A percentile compares a stretch with the other conserved stretches of the same genome.
Conservation (phyloP, 2,797 vertebrate species). For the Iguana delicatissima region DNA sequence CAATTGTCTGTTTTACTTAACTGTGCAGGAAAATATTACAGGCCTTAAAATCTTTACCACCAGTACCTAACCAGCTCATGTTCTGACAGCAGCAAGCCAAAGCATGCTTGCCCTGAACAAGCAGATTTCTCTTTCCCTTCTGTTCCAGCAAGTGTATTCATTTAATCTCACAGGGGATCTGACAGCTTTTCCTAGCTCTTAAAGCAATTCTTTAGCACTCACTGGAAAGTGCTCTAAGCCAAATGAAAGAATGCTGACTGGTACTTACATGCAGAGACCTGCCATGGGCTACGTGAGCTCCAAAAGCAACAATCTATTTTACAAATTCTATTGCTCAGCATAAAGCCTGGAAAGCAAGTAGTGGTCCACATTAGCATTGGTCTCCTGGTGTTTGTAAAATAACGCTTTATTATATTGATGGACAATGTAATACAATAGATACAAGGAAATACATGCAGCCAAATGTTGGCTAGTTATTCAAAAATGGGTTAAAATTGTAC, state of each 20-base stretch:
- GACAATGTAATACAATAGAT: not conserved
- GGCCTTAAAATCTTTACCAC: slow-evolving; percentile 30
- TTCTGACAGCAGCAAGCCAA: slow-evolving; percentile 73
- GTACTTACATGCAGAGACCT: slow-evolving; percentile 64
- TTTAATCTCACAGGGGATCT: slow-evolving; percentile 79
- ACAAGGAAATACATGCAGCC: not conserved
- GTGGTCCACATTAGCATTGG: slow-evolving; percentile 55
- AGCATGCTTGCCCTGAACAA: slow-evolving; percentile 64
- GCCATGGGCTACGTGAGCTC: slow-evolving; percentile 43
- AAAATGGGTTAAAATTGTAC: no score
- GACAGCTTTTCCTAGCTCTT: slow-evolving; percentile 80
- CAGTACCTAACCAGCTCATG: slow-evolving; percentile 15
- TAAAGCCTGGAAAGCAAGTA: slow-evolving; percentile 55
- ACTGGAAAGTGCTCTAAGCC: slow-evolving; percentile 72
- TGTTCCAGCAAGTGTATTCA: slow-evolving; percentile 74
- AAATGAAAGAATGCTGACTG: slow-evolving; percentile 71
- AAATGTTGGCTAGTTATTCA: not conserved
- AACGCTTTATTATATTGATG: slow-evolving; percentile 55
- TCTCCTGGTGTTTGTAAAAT: slow-evolving; percentile 65
- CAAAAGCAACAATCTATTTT: slow-evolving; percentile 58
- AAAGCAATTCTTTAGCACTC: slow-evolving; percentile 78
- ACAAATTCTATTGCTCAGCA: slow-evolving; percentile 37
- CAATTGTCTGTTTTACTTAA: slow-evolving; percentile 28
- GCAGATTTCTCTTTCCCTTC: slow-evolving; percentile 73
- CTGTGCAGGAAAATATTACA: slow-evolving; percentile 20